Conservation (phyloP, 2,888 invertebrate species). For the Dicyrtomina minuta region DNA sequence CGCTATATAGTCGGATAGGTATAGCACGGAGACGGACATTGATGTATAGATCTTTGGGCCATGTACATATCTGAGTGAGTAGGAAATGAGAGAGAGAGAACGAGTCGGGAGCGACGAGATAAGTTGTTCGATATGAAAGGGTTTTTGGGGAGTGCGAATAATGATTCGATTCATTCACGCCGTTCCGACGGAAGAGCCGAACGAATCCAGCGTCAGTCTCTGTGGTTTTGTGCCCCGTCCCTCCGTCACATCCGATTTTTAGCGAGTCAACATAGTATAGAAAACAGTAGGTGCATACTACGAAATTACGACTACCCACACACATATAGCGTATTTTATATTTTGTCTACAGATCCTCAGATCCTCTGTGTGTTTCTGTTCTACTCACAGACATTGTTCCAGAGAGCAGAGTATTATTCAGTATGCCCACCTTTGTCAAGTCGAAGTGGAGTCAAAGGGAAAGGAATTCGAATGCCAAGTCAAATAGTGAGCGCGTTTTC, state of each 20-base stretch:
- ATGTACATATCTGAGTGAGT: not conserved
- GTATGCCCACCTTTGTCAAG: too few species aligned
- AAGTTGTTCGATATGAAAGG: slow-evolving; percentile 23
- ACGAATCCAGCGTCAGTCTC: slow-evolving; percentile 9
- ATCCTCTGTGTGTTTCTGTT: too few species aligned
- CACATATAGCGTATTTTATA: too few species aligned
- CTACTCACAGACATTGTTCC: too few species aligned
- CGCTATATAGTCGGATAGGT: not conserved
- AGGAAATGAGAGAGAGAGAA: slow-evolving; percentile 15
- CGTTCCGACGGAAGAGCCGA: slow-evolving; percentile 13
- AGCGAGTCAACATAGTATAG: not conserved
- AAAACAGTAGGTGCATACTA: too few species aligned
- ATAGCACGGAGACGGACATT: not conserved
- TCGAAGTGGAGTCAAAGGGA: too few species aligned
- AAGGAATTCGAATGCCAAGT: too few species aligned
- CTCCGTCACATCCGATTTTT: slow-evolving; percentile 18
- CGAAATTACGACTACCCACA: too few species aligned
- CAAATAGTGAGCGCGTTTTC: too few species aligned
- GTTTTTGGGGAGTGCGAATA: slow-evolving; percentile 31
- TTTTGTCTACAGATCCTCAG: too few species aligned
- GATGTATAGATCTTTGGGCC: not conserved
- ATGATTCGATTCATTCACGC: slow-evolving; percentile 33
- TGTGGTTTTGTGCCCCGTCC: slow-evolving; percentile 9
- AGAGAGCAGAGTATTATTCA: too few species aligned
- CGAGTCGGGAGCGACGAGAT: slow-evolving; percentile 14